Conservation (phyloP, 2,113 vertebrate species). For the Ciconia maguari region DNA sequence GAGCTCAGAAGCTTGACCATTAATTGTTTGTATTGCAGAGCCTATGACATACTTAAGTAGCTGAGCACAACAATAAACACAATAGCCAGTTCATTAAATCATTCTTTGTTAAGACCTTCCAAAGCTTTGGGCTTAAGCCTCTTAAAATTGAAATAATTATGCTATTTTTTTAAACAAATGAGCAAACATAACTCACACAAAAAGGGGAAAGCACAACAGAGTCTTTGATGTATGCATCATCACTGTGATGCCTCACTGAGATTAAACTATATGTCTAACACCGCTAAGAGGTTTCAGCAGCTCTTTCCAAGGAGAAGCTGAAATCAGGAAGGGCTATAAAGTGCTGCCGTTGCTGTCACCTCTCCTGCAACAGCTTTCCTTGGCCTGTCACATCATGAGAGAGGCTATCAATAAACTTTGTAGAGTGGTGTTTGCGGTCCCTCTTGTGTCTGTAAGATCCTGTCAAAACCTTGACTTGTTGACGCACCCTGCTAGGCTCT, state of each 20-base stretch:
- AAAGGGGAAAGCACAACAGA: conserved; percentile 46
- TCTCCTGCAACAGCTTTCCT: conserved; percentile 18
- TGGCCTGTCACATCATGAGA: conserved; percentile 44
- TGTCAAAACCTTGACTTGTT: conserved; percentile 60
- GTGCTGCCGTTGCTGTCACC: conserved; percentile 40
- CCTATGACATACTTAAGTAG: conserved; percentile 67
- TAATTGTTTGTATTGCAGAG: conserved; percentile 66
- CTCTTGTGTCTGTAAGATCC: conserved; percentile 25
- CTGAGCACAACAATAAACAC: conserved; percentile 66
- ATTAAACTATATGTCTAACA: conserved; percentile 48
- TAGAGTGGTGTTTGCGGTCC: conserved; percentile 19
- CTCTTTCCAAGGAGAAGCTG: conserved; percentile 46
- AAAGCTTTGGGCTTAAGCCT: conserved; percentile 63
- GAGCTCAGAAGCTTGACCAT: conserved; percentile 64
- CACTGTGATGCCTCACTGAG: conserved; percentile 40
- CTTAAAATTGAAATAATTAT: conserved; percentile 63
- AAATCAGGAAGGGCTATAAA: conserved; percentile 38
- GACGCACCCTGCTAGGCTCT: conserved; percentile 21
- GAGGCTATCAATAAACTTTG: conserved; percentile 59
- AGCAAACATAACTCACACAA: conserved; percentile 57
- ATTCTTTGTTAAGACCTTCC: conserved; percentile 63
- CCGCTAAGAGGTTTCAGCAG: background rate
- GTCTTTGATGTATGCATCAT: conserved; percentile 53
- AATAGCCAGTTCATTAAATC: conserved; percentile 66
- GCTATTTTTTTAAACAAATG: conserved; percentile 60